Base-by-base conservation (phyloP, 2,888 invertebrate genomes). In the Argynnis bischoffii region DNA sequence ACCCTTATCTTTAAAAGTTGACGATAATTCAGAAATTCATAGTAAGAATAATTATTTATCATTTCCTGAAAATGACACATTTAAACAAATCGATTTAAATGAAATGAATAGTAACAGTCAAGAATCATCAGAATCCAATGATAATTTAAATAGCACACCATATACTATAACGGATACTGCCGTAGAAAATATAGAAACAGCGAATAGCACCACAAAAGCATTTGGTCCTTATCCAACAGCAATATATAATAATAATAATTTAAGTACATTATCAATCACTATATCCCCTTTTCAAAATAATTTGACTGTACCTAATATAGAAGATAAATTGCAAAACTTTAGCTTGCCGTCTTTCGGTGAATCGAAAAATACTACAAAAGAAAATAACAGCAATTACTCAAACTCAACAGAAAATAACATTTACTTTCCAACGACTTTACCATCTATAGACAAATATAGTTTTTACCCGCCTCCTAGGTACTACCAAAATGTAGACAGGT, bases 401-500 rank as follows among this genome's bases (percentile, higher is more conserved):
- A 74, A 75, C 74, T 76, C 77, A 72, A 68, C 67, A 46, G 15
- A 73, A 74, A 69, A 81, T 80, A 63, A 50, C 6, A 35, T 66
- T 57, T 47, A 50, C 51, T 50, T 57, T 48, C 48, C 63, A 41
- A 48, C 16, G 46, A 50, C 55, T 26, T 48, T 31, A n/a, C 14
- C 64, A 8, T 31, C 60, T 35, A 13, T 21, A 69, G 46, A 57
- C 59, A 63, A 66, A 51, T 64, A 65, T 65, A 69, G 69, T 69
- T 78, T 79, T 59, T 87, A 88, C 77, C 76, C 83, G 69, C 77
- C 78, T 66, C 79, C 70, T 41, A 61, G 68, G 84, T 74, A 82
- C 74, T 83, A 85, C 81, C 72, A 74, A 67, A 72, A 81, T 75
- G 84, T 87, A 77, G 83, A 88, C 83, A 79, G 83, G 78, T 77